Percentiles rank a stretch among this genome's conserved stretches.
phyloP scores from a whole-genome alignment of 2,797 vertebrate species.

The Halcyon smyrnensis region DNA sequence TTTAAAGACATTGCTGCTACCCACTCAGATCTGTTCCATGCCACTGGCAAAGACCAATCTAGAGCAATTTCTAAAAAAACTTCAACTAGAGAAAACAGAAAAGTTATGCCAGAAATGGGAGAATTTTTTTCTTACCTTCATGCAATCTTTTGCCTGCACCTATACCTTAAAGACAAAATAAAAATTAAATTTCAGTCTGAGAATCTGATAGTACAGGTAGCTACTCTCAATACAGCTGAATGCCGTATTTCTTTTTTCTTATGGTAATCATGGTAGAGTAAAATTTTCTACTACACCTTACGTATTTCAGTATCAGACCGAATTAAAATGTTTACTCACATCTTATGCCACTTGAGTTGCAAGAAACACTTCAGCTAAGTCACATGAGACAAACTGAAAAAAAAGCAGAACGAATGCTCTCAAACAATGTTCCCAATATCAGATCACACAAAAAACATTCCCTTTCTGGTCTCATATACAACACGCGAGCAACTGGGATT shows the following conservation, averaged over 20 bases:
- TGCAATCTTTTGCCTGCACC: background rate
- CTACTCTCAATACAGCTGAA: background rate
- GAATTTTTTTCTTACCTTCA: background rate
- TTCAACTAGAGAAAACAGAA: background rate
- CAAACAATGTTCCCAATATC: background rate
- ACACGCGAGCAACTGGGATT: background rate
- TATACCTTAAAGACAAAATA: background rate
- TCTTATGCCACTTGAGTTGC: background rate
- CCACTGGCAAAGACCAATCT: background rate
- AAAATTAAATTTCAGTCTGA: background rate
- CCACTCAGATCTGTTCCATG: background rate
- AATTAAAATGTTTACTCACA: background rate
- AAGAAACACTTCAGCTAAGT: background rate
- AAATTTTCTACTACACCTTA: background rate
- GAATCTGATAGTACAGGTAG: background rate
- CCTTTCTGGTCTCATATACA: background rate
- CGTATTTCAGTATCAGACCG: background rate
- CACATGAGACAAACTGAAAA: background rate
- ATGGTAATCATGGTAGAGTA: background rate
- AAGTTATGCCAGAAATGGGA: background rate
- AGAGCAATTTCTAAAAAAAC: background rate
- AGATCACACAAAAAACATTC: background rate
- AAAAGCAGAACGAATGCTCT: background rate
- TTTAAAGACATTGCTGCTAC: background rate
- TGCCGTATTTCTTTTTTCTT: background rate